Evolutionary conservation across 2,797 vertebrate genomes (phyloP), one percentile per base, ranked within the genome.

Genomic region (Mus spretus): DNA sequence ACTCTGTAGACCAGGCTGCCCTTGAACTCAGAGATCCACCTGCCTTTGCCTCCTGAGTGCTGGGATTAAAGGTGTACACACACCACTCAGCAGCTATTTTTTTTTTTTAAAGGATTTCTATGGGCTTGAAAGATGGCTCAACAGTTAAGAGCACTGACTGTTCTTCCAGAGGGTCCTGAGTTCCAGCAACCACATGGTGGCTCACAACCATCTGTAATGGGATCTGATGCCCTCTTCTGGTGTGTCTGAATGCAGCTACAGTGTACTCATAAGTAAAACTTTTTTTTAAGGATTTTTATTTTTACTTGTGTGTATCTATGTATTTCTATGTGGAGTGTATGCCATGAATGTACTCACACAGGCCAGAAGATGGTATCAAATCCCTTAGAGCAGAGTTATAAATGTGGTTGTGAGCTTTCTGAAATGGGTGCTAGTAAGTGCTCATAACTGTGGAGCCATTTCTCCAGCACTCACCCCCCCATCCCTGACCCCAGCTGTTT

Each of bases 401-500:
- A 28, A 31, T 28, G 82, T 47, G 37, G 59, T 31, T 47, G 28
- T 34, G 61, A 50, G 61, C 40, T 13, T 19, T 6, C 82, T 13
- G 28, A 12, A 47, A 26, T 50, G 61, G 17, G 28, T 7, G 10
- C 44, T 85, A 17, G 4, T 13, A 65, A 47, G 82, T 84, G 14
- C 8, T 63, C 28, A 44, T 3, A 65, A 65, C 17, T 47, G 40
- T 15, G 1, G 26, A 47, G 61, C 28, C 17, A 14, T 50, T 50
- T 85, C 44, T 34, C 40, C 40, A 61, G 55, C 0, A 9, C 78
- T 22, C 17, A 7, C 37, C 37, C 40, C 40, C 78, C 31, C 75
- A 78, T 1, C 11, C 34, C 50, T 11, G 22, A 40, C 9, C 80
- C 81, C 81, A 55, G 53, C 34, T 12, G 99, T 98, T 99, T 99